Evolutionary conservation across 2,797 vertebrate genomes (phyloP).

Genomic region (Mus minutoides): DNA sequence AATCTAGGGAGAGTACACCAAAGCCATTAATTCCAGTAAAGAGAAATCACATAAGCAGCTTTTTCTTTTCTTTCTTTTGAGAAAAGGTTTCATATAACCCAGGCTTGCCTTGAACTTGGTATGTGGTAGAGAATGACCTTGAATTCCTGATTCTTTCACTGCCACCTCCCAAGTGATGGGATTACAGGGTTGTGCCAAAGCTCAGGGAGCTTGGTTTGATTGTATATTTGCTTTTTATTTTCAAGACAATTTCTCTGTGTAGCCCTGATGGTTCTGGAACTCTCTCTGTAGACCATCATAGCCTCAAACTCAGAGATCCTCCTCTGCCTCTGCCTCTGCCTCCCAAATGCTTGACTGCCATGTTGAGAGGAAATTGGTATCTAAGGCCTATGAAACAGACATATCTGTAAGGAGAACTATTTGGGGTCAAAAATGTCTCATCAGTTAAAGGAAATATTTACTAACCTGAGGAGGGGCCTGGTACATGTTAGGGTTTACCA

Average conservation of each 20-base stretch:
- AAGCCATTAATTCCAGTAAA: not conserved
- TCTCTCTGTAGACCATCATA: not conserved
- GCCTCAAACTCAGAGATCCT: not conserved
- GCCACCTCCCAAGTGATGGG: not conserved
- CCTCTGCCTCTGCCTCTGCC: not conserved
- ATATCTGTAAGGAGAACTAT: slow-evolving; percentile 46
- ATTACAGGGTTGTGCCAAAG: not conserved
- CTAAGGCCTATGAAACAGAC: slow-evolving; percentile 25
- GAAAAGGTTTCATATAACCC: not conserved
- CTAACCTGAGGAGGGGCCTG: slow-evolving; percentile 94
- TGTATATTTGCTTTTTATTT: not conserved
- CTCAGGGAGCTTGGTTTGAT: too few species aligned
- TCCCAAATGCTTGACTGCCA: not conserved
- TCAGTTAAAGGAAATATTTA: slow-evolving; percentile 38
- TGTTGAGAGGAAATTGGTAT: not conserved
- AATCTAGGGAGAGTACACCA: not conserved
- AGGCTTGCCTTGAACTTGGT: not conserved
- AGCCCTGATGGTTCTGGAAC: not conserved
- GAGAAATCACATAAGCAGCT: not conserved
- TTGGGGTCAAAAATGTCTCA: slow-evolving; percentile 5
- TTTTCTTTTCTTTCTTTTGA: not conserved
- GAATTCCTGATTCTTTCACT: not conserved
- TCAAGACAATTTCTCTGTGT: not conserved
- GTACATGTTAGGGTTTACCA: slow-evolving; percentile 94
- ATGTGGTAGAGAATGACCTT: not conserved